A percentile compares a stretch with the other conserved stretches of the same genome.
phyloP scores from a whole-genome alignment of 2,113 vertebrate species.

The Cnemophilus loriae region DNA sequence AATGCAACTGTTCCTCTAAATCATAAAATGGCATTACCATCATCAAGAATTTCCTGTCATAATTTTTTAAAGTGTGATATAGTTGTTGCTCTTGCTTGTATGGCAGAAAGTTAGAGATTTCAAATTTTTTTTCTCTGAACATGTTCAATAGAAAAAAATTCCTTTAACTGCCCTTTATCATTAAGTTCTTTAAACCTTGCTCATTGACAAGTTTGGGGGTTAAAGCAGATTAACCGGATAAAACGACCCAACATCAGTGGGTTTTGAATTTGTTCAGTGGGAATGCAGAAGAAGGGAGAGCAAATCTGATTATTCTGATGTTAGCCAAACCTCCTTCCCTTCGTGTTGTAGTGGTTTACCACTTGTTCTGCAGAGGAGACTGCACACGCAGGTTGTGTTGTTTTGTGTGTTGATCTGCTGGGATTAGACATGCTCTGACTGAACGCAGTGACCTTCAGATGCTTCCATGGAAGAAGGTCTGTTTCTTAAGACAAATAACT shows the following conservation, averaged over 20 bases:
- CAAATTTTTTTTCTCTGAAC: not conserved
- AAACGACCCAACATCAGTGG: not conserved
- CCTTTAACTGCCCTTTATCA: not conserved
- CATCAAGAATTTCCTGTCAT: constrained; percentile 28
- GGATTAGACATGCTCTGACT: not conserved
- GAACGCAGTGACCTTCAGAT: not conserved
- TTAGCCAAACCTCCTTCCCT: not conserved
- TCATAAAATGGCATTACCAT: constrained; percentile 1
- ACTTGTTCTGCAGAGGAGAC: constrained; percentile 7
- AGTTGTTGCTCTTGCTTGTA: not conserved
- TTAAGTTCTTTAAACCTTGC: not conserved
- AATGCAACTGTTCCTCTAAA: constrained; percentile 51
- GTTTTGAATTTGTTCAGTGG: constrained; percentile 25
- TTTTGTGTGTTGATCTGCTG: not conserved
- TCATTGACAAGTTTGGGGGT: not conserved
- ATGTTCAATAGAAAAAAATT: not conserved
- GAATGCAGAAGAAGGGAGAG: not conserved
- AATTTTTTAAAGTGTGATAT: not conserved
- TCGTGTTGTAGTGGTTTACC: not conserved
- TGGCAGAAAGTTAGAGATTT: not conserved
- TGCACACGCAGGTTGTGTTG: not conserved
- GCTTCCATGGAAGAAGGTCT: not conserved
- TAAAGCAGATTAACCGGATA: not conserved
- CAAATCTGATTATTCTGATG: not conserved
- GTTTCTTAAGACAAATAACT: constrained; percentile 29